Evolutionary conservation across 2,113 vertebrate genomes (phyloP), one percentile per base, ranked within the genome.

Genomic region (Otus sunia): DNA sequence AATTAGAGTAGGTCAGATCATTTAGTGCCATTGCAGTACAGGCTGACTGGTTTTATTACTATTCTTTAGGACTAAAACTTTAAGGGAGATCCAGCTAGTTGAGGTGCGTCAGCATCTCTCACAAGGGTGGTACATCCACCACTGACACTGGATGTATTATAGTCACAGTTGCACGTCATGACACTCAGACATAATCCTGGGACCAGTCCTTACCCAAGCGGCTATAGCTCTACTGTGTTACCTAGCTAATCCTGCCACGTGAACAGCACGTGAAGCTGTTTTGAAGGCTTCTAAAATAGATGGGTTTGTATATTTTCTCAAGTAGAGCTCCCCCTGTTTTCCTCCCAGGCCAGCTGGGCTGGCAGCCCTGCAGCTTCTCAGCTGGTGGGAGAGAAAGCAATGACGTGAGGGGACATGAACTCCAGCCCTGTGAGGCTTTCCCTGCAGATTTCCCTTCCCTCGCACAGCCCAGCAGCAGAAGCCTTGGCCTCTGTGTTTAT

Each of bases 241-340:
- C 32, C 32, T 16, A 27, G n/a, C 58, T 36, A 15, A 22, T 32
- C 13, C 36, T 3, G 3, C 9, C 15, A 10, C 0, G 0, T 36
- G 26, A 55, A 30, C 71, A 79, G 74, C 26, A 5, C 8, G 5
- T 5, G 25, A 50, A 63, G 52, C 16, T 63, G 4, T 50, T 55
- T 12, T 20, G 34, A 32, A 58, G 39, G 41, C 16, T 84, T 36
- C 59, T 50, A 3, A 41, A 58, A 3, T 4, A 43, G 26, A 25
- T 36, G 30, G 16, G 9, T 80, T 76, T 72, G 41, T n/a, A 12
- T 75, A 5, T 45, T 71, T 60, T 71, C 41, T 14, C 5, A 36
- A 12, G 53, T 0, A 56, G 43, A 74, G 45, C 34, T 62, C 8
- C 11, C 15, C 2, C 39, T 34, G 8, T 36, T 34, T 58, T n/a